Conservation (phyloP, 2,113 vertebrate genomes). For the Uria aalge region DNA sequence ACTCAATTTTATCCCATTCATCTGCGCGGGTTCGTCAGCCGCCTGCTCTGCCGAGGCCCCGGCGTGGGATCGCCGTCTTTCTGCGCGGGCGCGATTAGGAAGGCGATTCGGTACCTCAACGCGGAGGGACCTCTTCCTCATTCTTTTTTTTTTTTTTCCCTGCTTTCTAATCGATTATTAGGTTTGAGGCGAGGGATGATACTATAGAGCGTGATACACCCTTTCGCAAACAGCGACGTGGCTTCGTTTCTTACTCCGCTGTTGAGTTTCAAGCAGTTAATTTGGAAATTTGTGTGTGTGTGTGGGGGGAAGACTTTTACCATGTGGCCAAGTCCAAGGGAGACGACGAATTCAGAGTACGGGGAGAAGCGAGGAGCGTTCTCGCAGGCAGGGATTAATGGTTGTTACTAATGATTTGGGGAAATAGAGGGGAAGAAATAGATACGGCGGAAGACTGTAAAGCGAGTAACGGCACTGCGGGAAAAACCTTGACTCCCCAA, state of each 20-base stretch:
- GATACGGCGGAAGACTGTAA: not conserved
- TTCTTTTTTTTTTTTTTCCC: not conserved
- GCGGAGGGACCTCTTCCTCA: not conserved
- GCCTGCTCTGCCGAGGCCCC: not conserved
- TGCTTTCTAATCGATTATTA: not conserved
- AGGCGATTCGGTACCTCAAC: not conserved
- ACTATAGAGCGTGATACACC: not conserved
- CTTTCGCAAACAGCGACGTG: not conserved
- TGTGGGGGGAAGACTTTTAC: not conserved
- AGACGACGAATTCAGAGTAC: not conserved
- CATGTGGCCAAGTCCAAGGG: not conserved
- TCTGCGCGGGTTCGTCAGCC: constrained; percentile 36
- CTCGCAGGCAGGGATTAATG: not conserved
- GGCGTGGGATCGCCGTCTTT: not conserved
- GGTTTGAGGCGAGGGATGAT: not conserved
- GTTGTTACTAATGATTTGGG: constrained; percentile 22
- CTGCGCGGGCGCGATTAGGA: not conserved
- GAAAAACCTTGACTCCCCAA: not conserved
- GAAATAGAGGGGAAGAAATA: constrained; percentile 35
- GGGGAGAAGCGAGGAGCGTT: not conserved
- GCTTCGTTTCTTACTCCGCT: not conserved
- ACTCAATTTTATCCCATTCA: constrained; percentile 59
- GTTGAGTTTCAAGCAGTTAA: not conserved
- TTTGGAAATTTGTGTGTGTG: not conserved
- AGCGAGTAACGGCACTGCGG: not conserved